Evolutionary conservation across 2,113 vertebrate species (phyloP), one percentile per base, ranked within the genome.

Genomic region (Corythornis madagascariensis): DNA sequence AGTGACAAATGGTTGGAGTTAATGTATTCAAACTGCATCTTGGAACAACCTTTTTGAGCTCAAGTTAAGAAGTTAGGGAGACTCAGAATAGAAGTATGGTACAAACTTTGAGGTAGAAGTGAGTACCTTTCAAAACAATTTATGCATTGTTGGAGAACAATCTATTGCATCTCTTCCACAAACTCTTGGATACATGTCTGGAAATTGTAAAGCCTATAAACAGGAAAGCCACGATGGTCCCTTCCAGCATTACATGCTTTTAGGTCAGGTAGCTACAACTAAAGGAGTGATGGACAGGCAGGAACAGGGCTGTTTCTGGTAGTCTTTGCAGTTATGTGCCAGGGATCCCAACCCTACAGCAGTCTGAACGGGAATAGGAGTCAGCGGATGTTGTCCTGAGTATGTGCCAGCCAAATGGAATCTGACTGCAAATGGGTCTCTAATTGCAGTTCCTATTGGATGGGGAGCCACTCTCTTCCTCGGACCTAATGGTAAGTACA

Each of bases 361-460:
- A 78, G 15, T 21, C n/a, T 77, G 79, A 88, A 89, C 45, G 82
- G 85, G 57, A 83, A 26, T 31, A 91, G 82, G 65, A 90, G 45
- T 84, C 83, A 89, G 83, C 83, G 89, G 85, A 88, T 95, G 56
- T 82, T 92, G 66, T 88, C 72, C 79, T 88, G 85, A 70, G 47
- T 80, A 63, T 67, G 56, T 93, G 72, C 86, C 90, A 90, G 47
- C 56, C 60, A 91, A 86, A 82, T 88, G 72, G 76, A 91, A 91
- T 89, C 90, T 95, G 72, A 90, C 42, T 78, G 75, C 81, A 67
- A 43, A 87, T 95, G 91, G 43, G 52, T 40, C 87, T 93, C 64
- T 97, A 90, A 95, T 92, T 93, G 69, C 97, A 99, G 99, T 97
- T 99, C 76, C 96, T 98, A 77, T 98, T 99, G 69, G 98, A 99